phyloP scores from a whole-genome alignment of 1,140 invertebrate species.

The Ericerus pela region DNA sequence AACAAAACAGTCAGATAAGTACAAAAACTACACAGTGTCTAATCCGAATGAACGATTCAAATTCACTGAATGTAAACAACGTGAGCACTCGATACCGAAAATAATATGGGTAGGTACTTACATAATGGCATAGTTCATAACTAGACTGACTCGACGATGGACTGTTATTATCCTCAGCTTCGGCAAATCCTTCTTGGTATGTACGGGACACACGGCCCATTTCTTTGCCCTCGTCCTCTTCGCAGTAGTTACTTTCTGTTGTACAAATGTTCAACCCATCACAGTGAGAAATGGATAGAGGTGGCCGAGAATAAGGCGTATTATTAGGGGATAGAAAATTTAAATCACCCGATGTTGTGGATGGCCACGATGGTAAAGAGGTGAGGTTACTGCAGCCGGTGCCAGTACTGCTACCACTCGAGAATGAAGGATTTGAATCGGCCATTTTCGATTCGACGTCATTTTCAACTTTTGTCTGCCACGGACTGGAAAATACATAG shows the following conservation, averaged over 20 bases:
- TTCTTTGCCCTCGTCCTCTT: conserved; percentile 1
- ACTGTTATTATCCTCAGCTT: neutral
- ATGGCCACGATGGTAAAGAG: neutral
- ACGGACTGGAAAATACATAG: no score
- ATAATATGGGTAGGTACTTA: neutral
- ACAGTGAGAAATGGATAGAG: no score
- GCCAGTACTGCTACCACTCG: neutral
- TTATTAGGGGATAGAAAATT: no score
- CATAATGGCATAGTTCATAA: neutral
- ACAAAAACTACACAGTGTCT: no score
- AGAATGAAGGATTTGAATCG: neutral
- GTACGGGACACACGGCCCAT: neutral
- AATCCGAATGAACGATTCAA: no score
- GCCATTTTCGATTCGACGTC: neutral
- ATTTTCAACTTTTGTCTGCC: no score
- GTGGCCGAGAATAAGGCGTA: no score
- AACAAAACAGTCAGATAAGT: no score
- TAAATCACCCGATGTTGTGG: neutral
- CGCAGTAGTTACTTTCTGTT: conserved; percentile 1
- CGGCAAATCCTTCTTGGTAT: neutral
- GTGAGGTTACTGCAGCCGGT: neutral
- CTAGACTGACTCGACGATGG: neutral
- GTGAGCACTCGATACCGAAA: no score
- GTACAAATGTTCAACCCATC: no score
- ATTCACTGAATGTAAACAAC: no score